phyloP scores from a whole-genome alignment of 2,888 invertebrate species.

The Julus scanicus region DNA sequence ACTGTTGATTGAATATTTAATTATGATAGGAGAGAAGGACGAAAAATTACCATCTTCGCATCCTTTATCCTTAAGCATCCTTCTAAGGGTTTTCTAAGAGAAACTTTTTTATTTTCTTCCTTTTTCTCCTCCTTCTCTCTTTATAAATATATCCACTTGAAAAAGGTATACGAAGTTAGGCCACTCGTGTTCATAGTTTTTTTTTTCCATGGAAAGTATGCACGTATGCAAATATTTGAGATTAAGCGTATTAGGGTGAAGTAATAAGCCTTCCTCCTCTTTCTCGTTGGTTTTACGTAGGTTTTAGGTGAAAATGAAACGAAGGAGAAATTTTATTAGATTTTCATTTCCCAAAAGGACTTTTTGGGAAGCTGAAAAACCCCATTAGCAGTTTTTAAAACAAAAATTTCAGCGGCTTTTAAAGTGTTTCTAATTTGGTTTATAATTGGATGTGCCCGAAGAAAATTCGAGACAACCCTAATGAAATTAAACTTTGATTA shows the following conservation, averaged over 20 bases:
- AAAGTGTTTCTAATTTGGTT: not conserved
- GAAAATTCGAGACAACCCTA: too few relatives aligned
- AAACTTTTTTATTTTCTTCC: not conserved
- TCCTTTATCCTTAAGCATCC: not conserved
- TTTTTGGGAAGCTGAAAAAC: not conserved
- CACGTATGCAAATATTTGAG: constrained; percentile 25
- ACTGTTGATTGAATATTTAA: constrained; percentile 55
- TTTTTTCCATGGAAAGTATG: not conserved
- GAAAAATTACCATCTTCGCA: not conserved
- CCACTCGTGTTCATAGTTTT: not conserved
- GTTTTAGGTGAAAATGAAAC: not conserved
- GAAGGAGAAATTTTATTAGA: not conserved
- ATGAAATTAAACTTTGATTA: too few relatives aligned
- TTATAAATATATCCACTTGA: not conserved
- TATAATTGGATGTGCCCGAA: not conserved
- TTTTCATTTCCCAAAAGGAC: not conserved
- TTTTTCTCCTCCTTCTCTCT: not conserved
- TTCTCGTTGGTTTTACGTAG: not conserved
- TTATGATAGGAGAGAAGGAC: constrained; percentile 13
- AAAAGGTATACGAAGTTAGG: not conserved
- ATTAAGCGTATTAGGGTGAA: not conserved
- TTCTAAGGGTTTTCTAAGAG: not conserved
- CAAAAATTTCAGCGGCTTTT: not conserved
- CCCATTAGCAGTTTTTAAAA: not conserved
- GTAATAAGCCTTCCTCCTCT: not conserved